Base-by-base conservation (phyloP, 2,797 vertebrate species). In the Discoglossus pictus region DNA sequence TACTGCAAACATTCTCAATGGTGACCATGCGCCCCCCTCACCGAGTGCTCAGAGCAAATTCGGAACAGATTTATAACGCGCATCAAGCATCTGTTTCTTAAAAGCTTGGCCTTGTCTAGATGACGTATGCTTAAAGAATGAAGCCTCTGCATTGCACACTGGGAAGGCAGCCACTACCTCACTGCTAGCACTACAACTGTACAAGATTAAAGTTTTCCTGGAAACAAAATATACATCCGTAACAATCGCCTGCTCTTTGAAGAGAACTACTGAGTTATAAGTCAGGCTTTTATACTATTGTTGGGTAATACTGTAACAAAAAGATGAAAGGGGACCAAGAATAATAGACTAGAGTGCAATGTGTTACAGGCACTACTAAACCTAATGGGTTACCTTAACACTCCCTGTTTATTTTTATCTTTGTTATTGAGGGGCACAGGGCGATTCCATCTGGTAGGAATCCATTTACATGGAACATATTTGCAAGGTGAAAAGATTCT, bases 1-100 rank as follows among this genome's bases (percentile, higher is more conserved):
- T 70, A 35, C 18, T 59, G 48, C 55, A 51, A n/a, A 63, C 24
- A 3, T 73, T 72, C 42, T 39, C 65, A 65, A 27, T 66, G 34
- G 31, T 78, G 75, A 68, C 75, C 70, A 58, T 65, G 63, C 79
- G 77, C 51, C 9, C 75, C 76, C 72, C 70, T 81, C 12, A 11
- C 65, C 64, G 6, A 47, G 1, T 47, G 66, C 48, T 68, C 74
- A 16, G 18, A 65, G 62, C 67, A 6, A 74, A 34, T 76, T 74
- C 47, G 59, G 69, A 73, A 59, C 64, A 74, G 55, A 66, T 73
- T 62, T 78, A 53, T 74, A 70, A 1, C 9, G 25, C 55, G 53
- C 27, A 72, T 50, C 46, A 36, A 71, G 35, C 6, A 56, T 77
- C 61, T 71, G 77, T 34, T 59, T 79, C 73, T 59, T 58, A 68